A percentile compares a stretch with the other conserved stretches of the same genome.
phyloP scores from a whole-genome alignment of 2,113 vertebrate genomes.

The Callionymus lyra region DNA sequence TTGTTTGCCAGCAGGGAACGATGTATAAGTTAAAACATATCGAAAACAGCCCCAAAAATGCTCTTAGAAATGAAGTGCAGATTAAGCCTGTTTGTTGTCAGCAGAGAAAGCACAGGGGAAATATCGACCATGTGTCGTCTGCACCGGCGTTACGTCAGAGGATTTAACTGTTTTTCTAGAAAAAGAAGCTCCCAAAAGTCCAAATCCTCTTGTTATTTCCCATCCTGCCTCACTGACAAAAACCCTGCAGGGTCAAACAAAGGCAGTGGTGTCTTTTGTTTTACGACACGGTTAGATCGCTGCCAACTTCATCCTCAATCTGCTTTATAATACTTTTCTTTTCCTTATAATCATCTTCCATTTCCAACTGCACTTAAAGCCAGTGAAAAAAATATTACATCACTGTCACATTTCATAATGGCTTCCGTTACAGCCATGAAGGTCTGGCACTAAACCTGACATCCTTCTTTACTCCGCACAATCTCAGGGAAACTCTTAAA shows the following conservation, averaged over 20 bases:
- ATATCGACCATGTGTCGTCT: conserved; percentile 31
- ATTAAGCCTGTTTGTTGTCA: background rate
- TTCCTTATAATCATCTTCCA: background rate
- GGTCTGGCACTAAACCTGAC: conserved; percentile 12
- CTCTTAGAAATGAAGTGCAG: no score
- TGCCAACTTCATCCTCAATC: background rate
- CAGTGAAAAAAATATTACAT: conserved; percentile 1
- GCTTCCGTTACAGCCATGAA: conserved; percentile 18
- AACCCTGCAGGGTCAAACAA: conserved; percentile 13
- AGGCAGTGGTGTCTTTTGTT: conserved; percentile 15
- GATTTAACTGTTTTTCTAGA: conserved; percentile 38
- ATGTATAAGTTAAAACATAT: no score
- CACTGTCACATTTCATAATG: conserved; percentile 10
- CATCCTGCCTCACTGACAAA: background rate
- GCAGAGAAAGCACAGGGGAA: conserved; percentile 27
- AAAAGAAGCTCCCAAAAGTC: conserved; percentile 33
- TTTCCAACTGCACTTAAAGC: conserved; percentile 1
- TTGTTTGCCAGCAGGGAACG: no score
- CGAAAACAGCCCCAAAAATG: no score
- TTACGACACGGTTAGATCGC: background rate
- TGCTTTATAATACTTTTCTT: background rate
- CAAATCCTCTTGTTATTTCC: conserved; percentile 23
- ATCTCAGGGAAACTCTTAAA: conserved; percentile 39
- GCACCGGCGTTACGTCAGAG: conserved; percentile 42
- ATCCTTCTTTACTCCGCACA: conserved; percentile 17